Base-by-base conservation (phyloP, 2,797 vertebrate genomes). In the Manis crassicaudata region DNA sequence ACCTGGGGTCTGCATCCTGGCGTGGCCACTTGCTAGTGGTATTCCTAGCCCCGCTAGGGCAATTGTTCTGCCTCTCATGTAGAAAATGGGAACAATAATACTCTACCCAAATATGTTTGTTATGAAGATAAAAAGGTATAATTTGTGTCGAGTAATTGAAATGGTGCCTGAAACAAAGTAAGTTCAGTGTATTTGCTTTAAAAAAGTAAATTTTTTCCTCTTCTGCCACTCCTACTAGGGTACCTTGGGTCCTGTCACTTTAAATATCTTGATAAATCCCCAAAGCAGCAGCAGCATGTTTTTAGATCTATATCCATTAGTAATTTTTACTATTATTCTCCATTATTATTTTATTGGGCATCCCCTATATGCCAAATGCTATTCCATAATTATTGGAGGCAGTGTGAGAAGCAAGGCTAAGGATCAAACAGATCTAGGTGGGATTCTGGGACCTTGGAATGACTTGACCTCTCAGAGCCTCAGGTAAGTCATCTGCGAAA, bases 121-220 rank as follows among this genome's bases (percentile, higher is more conserved):
- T 25, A 76, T 16, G 29, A 72, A 72, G 23, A 82, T 81, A 65
- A 95, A 85, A 65, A 72, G 67, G 16, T 20, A 82, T 77, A n/a
- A 63, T 86, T 60, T 88, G 73, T n/a, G 25, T 62, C 18, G 37
- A 75, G 52, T 68, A 62, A 67, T 94, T 75, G 85, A 89, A 95
- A 70, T 43, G 63, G 37, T 68, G 12, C 46, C 65, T 46, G 40
- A 95, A 52, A 81, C 32, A 43, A 7, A 46, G 8, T 82, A 68
- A 86, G 25, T 88, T 63, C 27, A 72, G 76, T 12, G 8, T 23
- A 12, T 72, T 72, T 50, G 6, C 16, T 65, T 56, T 83, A 87
- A 29, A 21, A 52, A 52, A 62, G 4, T 10, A 60, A 60, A 14
- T 46, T 27, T 76, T 46, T 43, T 25, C 6, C 52, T 83, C 10